Evolutionary conservation across 2,113 vertebrate species (phyloP), one percentile per base, ranked within the genome.

Genomic region (Hippolais icterina): DNA sequence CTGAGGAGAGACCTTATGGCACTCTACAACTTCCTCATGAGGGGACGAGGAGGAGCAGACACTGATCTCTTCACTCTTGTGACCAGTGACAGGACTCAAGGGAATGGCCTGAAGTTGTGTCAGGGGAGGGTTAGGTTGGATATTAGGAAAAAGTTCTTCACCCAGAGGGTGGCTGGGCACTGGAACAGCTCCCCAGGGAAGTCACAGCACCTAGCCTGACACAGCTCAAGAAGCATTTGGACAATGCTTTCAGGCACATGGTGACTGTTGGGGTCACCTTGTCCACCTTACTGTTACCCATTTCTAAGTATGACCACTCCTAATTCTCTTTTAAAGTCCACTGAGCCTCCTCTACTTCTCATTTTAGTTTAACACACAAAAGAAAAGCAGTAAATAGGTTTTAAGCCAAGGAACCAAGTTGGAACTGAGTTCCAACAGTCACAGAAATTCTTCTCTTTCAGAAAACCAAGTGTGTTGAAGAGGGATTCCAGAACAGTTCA

Each of bases 31-130:
- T 46, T 39, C 7, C 46, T 29, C 2, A 0, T 6, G 28, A 46
- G 28, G 9, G 22, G 53, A 89, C 37, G 57, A 27, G 7, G 29
- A 70, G 13, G 9, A 6, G 3, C 20, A 46, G 39, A 1, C 39
- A 66, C 33, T n/a, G 52, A 59, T 46, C 33, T 39, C 37, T 33
- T 17, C 42, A 1, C 9, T 52, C 2, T 53, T 7, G 20, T 60
- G 14, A 8, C 19, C n/a, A 27, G 23, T 8, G n/a, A 28, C 28
- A 69, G 28, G 10, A 5, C 2, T 2, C 1, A 0, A 89, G 37
- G 37, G 31, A 44, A 74, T 0, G 7, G 19, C 5, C 6, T 39
- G 28, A 59, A 59, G 27, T 2, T 29, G 15, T 16, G 27, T 1
- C 33, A 37, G 15, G 23, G 17, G 23, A 52, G 18, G 3, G 1